Evolutionary conservation across 2,888 invertebrate genomes (phyloP).

Genomic region (Danaus chrysippus): DNA sequence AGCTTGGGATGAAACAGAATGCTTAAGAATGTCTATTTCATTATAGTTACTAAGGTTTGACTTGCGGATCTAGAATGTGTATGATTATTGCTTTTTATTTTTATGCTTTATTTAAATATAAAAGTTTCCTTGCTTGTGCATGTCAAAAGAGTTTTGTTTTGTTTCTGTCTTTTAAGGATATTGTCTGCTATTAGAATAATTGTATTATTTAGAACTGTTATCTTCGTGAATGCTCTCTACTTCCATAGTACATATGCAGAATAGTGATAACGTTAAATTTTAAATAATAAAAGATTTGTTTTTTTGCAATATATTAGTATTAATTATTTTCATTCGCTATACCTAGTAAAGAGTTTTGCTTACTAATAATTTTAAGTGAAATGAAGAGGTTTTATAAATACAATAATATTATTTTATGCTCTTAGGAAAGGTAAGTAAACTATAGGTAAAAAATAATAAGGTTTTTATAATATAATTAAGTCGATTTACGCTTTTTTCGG

Average conservation of each 20-base stretch:
- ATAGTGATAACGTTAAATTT: too few species aligned
- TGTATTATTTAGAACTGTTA: too few species aligned
- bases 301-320: background rate
- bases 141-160: slow-evolving; percentile 9
- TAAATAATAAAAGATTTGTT: too few species aligned
- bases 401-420: too few species aligned
- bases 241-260: too few species aligned
- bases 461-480: too few species aligned
- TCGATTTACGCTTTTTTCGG: slow-evolving; percentile 22
- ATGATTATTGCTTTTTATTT: slow-evolving; percentile 11
- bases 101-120: slow-evolving; percentile 3
- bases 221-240: too few species aligned
- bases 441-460: too few species aligned
- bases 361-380: background rate
- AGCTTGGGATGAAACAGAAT: slow-evolving; percentile 5
- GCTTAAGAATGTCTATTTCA: slow-evolving; percentile 2
- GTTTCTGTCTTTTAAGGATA: background rate
- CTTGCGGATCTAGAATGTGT: slow-evolving; percentile 10
- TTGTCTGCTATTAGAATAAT: background rate
- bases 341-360: background rate
- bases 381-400: background rate
- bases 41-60: background rate
- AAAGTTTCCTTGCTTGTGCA: slow-evolving; percentile 22
- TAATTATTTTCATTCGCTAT: background rate
- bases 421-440: too few species aligned